A percentile compares a stretch with the other conserved stretches of the same genome.
Evolutionary conservation across 2,888 invertebrate genomes (phyloP).

Genomic region (Calameuta pallipes): DNA sequence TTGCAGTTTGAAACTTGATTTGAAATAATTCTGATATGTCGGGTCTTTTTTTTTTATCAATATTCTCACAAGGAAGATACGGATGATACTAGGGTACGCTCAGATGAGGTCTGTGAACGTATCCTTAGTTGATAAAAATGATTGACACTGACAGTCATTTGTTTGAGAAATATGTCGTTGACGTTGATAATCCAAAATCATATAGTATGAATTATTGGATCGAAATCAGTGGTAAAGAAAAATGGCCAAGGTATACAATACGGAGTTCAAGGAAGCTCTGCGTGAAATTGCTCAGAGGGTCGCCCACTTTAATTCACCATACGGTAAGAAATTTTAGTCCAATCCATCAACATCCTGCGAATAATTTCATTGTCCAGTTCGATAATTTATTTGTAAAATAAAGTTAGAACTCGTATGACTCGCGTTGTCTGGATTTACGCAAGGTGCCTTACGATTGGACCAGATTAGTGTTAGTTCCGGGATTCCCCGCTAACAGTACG

Average conservation of each 20-base stretch:
- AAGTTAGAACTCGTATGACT: background rate
- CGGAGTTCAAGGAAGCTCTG: slow-evolving; percentile 50
- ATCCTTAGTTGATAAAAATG: background rate
- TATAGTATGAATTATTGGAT: background rate
- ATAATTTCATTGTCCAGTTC: slow-evolving; percentile 28
- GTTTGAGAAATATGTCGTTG: background rate
- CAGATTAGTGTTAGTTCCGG: background rate
- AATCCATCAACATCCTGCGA: background rate
- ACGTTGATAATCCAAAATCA: background rate
- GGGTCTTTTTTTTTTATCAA: background rate
- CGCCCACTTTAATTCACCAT: slow-evolving; percentile 42
- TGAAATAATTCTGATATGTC: background rate
- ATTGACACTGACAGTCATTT: background rate
- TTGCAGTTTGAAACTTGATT: background rate
- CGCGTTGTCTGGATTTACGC: background rate
- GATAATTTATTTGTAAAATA: background rate
- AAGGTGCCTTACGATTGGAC: background rate
- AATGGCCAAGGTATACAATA: slow-evolving; percentile 45
- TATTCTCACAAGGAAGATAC: background rate
- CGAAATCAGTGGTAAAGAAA: slow-evolving; percentile 9
- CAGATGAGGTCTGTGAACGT: background rate
- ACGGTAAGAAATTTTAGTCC: slow-evolving; percentile 32
- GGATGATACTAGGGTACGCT: background rate
- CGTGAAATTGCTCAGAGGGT: slow-evolving; percentile 48
- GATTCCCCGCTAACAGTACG: background rate